Conservation (phyloP, 2,797 vertebrate genomes). For the Pangasius mekongensis region DNA sequence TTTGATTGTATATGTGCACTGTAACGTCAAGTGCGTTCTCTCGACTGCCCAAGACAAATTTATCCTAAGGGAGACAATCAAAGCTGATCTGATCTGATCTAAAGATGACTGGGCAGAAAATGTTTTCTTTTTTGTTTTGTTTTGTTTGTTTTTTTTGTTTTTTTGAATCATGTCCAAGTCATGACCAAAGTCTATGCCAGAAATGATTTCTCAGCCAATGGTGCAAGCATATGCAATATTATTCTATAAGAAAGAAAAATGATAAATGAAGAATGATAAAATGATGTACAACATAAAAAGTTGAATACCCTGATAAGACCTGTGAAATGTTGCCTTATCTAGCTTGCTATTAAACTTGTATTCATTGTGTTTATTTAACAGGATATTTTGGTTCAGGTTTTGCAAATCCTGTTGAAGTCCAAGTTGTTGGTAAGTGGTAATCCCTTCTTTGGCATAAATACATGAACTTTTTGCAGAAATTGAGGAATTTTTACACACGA, state of each 20-base stretch:
- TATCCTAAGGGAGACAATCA: no score
- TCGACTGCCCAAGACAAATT: no score
- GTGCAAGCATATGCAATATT: not conserved
- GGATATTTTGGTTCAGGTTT: constrained; percentile 97
- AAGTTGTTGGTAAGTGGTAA: constrained; percentile 89
- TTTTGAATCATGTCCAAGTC: no score
- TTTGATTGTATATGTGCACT: no score
- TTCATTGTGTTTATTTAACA: constrained; percentile 59
- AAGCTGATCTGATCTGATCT: no score
- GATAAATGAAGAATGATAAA: no score
- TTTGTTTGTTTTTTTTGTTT: no score
- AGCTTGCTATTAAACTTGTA: not conserved
- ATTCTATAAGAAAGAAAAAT: not conserved
- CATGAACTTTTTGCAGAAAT: not conserved
- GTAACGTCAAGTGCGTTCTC: no score
- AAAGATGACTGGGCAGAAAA: not conserved
- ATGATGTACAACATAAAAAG: no score
- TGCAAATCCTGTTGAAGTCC: constrained; percentile 96
- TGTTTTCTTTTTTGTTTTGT: no score
- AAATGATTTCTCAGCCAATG: not conserved
- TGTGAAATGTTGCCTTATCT: not conserved
- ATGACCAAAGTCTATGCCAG: not conserved
- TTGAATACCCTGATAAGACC: not conserved
- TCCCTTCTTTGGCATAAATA: not conserved
- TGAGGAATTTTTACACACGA: no score